Base-by-base conservation (phyloP, 2,888 invertebrate species). In the Apantesis nais region DNA sequence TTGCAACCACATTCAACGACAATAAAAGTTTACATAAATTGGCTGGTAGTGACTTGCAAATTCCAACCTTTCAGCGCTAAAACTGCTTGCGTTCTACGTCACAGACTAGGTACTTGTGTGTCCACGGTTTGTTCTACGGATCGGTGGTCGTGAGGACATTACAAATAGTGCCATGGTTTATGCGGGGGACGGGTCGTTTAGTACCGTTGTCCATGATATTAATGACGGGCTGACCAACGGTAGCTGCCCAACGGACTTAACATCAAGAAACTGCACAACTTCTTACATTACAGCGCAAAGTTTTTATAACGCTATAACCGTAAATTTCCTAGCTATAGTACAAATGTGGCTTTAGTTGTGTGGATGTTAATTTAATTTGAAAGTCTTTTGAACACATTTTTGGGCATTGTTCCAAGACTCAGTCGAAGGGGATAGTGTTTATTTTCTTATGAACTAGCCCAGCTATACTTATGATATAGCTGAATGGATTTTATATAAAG, bases 131-230 rank as follows among this genome's bases (percentile, higher is more conserved):
- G 63, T 44, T 4, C 29, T 19, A 9, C 19, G 22, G 12, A 65
- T 69, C 22, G 37, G 8, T 2, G 11, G 39, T 25, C 48, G 44
- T 60, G 74, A 76, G 41, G 61, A 63, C 75, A 78, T 75, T 74
- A 79, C 75, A 78, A 74, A 75, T 68, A 69, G 69, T 66, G 67
- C 75, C 76, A 75, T 80, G 74, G 72, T 81, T 72, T 72, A 72
- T 68, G 55, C 1, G 44, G 77, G 82, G 82, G 82, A 67, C 77
- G 65, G 61, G 62, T 63, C 76, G 60, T 80, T 84, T 81, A 82
- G 75, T 72, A 68, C 67, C 70, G 74, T 74, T 79, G 77, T 79
- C 70, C 82, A 80, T 73, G 79, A 80, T 81, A 77, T 76, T 82
- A 82, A 82, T 73, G 76, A 77, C 75, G 68, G 71, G 34, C 67